phyloP scores from a whole-genome alignment of 2,888 invertebrate genomes.

The Ischnura elegans region DNA sequence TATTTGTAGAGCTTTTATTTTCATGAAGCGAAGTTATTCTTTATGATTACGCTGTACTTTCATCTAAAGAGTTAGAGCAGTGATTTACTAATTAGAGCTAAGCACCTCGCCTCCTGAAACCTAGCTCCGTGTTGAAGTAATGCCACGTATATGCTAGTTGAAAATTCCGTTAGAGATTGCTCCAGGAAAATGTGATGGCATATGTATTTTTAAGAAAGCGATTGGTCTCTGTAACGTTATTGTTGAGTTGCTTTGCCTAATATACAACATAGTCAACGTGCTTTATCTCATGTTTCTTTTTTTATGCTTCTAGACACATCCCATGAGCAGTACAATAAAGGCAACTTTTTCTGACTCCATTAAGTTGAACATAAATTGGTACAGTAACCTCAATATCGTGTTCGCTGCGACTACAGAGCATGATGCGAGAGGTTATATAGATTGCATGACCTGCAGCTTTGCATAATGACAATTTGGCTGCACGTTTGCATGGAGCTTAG shows the following conservation, averaged over 20 bases:
- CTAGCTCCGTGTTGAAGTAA: not conserved
- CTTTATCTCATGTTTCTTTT: slow-evolving; percentile 69
- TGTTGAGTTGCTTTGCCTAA: not conserved
- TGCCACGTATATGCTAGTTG: not conserved
- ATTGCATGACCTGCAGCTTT: slow-evolving; percentile 5
- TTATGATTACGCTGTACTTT: no score
- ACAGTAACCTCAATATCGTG: slow-evolving; percentile 73
- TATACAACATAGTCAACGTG: not conserved
- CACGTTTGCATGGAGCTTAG: slow-evolving; percentile 45
- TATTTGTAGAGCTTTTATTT: no score
- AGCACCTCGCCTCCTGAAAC: not conserved
- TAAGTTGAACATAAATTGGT: slow-evolving; percentile 79
- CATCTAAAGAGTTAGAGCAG: no score
- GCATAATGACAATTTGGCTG: not conserved
- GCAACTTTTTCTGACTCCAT: slow-evolving; percentile 79
- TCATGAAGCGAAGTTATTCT: no score
- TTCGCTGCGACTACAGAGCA: slow-evolving; percentile 69
- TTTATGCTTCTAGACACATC: slow-evolving; percentile 72
- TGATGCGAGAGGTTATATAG: slow-evolving; percentile 62
- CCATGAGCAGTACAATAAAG: slow-evolving; percentile 78
- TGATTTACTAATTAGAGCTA: not conserved
- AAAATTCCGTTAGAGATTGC: not conserved
- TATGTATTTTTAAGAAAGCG: not conserved
- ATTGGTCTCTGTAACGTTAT: not conserved
- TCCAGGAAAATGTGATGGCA: not conserved